Evolutionary conservation across 2,888 invertebrate genomes (phyloP), one percentile per base, ranked within the genome.

Genomic region (Tipula confusa): DNA sequence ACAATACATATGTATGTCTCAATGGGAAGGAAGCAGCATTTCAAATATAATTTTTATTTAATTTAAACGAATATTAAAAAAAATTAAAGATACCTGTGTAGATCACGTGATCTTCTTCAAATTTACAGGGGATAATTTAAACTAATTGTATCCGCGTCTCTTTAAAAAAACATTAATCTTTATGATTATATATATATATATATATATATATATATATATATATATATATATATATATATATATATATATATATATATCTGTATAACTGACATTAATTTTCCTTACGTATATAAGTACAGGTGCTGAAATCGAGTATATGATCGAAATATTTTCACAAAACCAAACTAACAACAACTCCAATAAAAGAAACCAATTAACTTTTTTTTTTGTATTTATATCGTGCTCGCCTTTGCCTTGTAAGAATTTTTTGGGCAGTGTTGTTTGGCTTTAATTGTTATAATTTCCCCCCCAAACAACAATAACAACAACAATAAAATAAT

Each of bases 161-260:
- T 64, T 64, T 64, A 64, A 24, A 64, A 64, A 64, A 64, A 64
- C 64, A 64, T 64, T 64, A 64, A 64, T 64, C 64, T 64, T 64
- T 64, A 43, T n/a, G n/a, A 43, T 31, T 5, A 31, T 31, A 31
- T 7, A 31, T 7, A 31, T 31, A 7, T 31, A 31, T n/a, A n/a
- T n/a, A n/a, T n/a, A n/a, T n/a, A n/a, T n/a, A n/a, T n/a, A n/a
- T n/a, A n/a, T n/a, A n/a, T n/a, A n/a, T n/a, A n/a, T n/a, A n/a
- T n/a, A n/a, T n/a, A n/a, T n/a, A n/a, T n/a, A n/a, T n/a, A n/a
- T n/a, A n/a, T n/a, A n/a, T n/a, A n/a, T n/a, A n/a, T n/a, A n/a
- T n/a, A n/a, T n/a, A n/a, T n/a, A n/a, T n/a, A n/a, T n/a, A n/a
- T n/a, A n/a, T n/a, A n/a, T n/a, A n/a, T n/a, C n/a, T n/a, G n/a